phyloP scores from a whole-genome alignment of 2,888 invertebrate genomes.

The Meteorus cinctellus region DNA sequence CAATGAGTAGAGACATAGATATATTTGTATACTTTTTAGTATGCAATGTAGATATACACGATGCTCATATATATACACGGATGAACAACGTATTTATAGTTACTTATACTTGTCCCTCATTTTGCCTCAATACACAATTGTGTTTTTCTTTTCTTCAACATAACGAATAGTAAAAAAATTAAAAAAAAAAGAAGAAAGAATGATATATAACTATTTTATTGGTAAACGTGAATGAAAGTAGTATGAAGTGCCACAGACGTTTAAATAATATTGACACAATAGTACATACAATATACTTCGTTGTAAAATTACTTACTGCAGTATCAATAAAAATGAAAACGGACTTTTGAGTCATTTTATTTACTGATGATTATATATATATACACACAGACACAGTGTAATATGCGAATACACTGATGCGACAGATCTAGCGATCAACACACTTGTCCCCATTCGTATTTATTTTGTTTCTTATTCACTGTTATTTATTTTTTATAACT shows the following conservation, averaged over 20 bases:
- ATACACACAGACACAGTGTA: neutral
- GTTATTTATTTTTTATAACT: constrained; percentile 6
- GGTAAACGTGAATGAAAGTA: too few species aligned
- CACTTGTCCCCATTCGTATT: neutral
- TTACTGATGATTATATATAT: neutral
- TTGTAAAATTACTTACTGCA: constrained; percentile 2
- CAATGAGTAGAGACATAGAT: neutral
- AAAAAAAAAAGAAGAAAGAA: too few species aligned
- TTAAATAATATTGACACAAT: too few species aligned
- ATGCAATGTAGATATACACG: too few species aligned
- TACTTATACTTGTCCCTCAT: neutral
- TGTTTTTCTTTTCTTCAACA: too few species aligned
- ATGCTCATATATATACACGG: too few species aligned
- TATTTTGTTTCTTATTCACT: neutral
- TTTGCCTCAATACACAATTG: neutral
- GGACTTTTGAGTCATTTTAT: neutral
- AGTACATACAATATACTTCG: neutral
- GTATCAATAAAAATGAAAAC: neutral
- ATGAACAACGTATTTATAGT: neutral
- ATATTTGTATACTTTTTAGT: neutral
- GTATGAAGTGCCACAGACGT: too few species aligned
- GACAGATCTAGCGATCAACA: neutral
- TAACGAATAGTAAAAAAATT: too few species aligned
- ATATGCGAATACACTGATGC: neutral
- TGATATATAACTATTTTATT: too few species aligned